Percentiles rank a stretch among this genome's conserved stretches.
These are phyloP conservation scores for Bos javanicus DNA, from an alignment of 2,113 vertebrate species.

Conservation along the genomic window DNA sequence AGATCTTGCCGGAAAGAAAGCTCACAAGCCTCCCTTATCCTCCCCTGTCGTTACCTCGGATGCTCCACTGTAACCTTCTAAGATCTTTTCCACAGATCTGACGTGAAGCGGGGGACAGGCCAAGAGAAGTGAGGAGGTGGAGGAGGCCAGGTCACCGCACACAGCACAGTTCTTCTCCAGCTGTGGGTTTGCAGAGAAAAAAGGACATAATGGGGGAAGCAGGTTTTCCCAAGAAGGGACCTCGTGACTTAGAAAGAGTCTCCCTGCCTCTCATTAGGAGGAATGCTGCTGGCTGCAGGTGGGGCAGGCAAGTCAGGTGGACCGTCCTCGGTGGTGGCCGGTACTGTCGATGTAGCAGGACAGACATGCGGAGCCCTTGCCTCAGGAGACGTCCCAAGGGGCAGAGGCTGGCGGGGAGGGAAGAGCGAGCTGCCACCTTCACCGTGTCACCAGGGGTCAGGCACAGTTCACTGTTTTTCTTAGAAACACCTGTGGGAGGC, in stretches of 20 bases:
- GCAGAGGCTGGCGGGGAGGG: background rate
- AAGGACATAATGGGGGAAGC: background rate
- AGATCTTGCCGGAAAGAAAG: constrained; percentile 59
- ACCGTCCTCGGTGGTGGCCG: background rate
- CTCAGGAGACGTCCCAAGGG: background rate
- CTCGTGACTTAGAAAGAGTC: background rate
- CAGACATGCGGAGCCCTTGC: background rate
- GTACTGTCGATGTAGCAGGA: background rate
- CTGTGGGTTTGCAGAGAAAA: background rate
- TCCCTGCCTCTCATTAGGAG: background rate
- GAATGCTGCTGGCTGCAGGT: background rate
- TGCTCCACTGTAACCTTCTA: constrained; percentile 49
- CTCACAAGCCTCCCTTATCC: constrained; percentile 35
- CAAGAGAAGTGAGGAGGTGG: background rate
- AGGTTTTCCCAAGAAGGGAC: background rate
- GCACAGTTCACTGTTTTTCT: background rate
- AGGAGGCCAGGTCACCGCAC: background rate
- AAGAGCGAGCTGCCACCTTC: background rate
- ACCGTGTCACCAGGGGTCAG: background rate
- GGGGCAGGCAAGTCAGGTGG: background rate
- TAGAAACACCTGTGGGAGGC: background rate
- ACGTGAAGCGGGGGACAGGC: background rate
- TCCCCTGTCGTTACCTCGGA: constrained; percentile 50
- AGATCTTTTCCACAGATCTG: background rate
- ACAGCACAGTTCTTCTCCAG: background rate